Base-by-base conservation (phyloP, 2,888 invertebrate genomes). In the Tiphia femorata region DNA sequence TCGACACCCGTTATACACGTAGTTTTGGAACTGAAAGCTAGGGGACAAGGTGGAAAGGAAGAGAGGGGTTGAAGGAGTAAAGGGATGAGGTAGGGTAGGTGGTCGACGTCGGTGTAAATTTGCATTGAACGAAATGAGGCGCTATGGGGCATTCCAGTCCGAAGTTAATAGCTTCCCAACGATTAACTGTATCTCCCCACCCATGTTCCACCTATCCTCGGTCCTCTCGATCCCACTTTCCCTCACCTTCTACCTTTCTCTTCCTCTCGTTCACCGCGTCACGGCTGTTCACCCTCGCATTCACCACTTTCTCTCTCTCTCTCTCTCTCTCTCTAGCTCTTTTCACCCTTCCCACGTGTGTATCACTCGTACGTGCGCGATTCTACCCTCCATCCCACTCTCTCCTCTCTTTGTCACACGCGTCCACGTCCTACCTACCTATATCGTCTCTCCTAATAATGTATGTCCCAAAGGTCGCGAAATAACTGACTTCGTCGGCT, bases 111-210 rank as follows among this genome's bases (percentile, higher is more conserved):
- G 67, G 59, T 58, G 65, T 77, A 75, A 80, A 79, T 81, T 80
- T 79, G 77, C 79, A 80, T 81, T 77, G 81, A 78, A 77, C 79
- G 75, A 77, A 81, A 79, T 78, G 79, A 78, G 79, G 73, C 73
- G 75, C 75, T 75, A 73, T 72, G 74, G 74, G 73, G 73, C 78
- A 81, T 81, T 81, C 80, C 81, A 77, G 76, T 71, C 71, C 72
- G 69, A 75, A 79, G 79, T 81, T 81, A 81, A 81, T 79, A 79
- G 81, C 80, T 77, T 76, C 66, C 76, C 76, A 80, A 81, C 81
- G 81, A 81, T 81, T 81, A 81, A 81, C 78, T 72, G 79, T 76
- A 77, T 75, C 71, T 64, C 71, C 66, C 63, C 62, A 56, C 58
- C 67, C 49, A 33, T 23, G 46, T n/a, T 44, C 58, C 49, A 58